A percentile compares a stretch with the other conserved stretches of the same genome.
Conservation (phyloP, 2,888 invertebrate species). For the Lasioglossum pauxillum region DNA sequence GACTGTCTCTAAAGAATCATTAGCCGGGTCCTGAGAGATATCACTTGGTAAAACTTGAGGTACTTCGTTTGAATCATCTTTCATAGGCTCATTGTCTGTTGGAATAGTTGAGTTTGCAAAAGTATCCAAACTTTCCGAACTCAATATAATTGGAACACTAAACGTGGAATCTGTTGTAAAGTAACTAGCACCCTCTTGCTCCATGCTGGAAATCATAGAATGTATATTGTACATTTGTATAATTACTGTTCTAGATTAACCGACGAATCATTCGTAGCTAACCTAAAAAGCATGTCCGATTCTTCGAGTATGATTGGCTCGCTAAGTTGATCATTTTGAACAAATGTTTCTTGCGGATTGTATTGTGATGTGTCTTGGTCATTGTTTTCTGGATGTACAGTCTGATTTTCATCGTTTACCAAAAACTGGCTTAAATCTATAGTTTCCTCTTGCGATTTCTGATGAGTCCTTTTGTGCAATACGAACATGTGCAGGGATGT, state of each 20-base stretch:
- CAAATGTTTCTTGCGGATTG: slow-evolving; percentile 78
- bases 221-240: not conserved
- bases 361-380: slow-evolving; percentile 76
- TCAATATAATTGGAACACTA: slow-evolving; percentile 81
- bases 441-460: slow-evolving; percentile 79
- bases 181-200: slow-evolving; percentile 80
- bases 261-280: slow-evolving; percentile 29
- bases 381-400: slow-evolving; percentile 74
- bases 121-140: slow-evolving; percentile 77
- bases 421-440: slow-evolving; percentile 82
- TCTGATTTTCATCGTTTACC: slow-evolving; percentile 75
- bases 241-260: not conserved
- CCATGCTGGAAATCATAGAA: slow-evolving; percentile 77
- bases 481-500: slow-evolving; percentile 87
- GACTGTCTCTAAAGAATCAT: slow-evolving; percentile 51
- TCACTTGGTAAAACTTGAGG: slow-evolving; percentile 65
- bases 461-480: slow-evolving; percentile 86
- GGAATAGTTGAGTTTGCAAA: slow-evolving; percentile 75
- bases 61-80: slow-evolving; percentile 67
- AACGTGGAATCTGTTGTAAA: slow-evolving; percentile 80
- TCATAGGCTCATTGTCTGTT: slow-evolving; percentile 67
- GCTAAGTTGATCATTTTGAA: slow-evolving; percentile 77
- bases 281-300: slow-evolving; percentile 83
- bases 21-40: slow-evolving; percentile 66
- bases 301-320: slow-evolving; percentile 82